phyloP scores from a whole-genome alignment of 2,888 invertebrate genomes.

The Drosophila ezoana region DNA sequence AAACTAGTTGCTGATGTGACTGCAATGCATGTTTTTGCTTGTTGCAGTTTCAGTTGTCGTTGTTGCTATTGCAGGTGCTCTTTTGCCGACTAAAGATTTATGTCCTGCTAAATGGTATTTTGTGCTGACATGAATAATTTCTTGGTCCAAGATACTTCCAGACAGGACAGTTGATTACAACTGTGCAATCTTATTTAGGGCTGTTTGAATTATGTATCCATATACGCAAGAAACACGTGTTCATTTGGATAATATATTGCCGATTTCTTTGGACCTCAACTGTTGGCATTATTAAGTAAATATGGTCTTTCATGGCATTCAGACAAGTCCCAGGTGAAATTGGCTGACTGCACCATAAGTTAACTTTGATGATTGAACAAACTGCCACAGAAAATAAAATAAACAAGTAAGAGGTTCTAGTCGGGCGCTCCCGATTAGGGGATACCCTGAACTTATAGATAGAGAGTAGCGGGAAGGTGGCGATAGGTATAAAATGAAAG shows the following conservation, averaged over 20 bases:
- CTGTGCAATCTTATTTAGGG: slow-evolving; percentile 45
- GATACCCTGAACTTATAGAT: no score
- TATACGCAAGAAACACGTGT: slow-evolving; percentile 13
- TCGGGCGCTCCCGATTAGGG: no score
- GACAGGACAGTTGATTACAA: slow-evolving; percentile 58
- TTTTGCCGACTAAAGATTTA: slow-evolving; percentile 44
- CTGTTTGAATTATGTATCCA: slow-evolving; percentile 36
- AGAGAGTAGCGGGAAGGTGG: no score
- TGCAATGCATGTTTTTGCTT: slow-evolving; percentile 27
- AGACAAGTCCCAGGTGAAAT: no score
- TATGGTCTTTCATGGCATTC: neutral
- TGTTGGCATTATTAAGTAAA: neutral
- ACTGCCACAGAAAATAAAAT: no score
- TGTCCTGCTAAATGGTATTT: slow-evolving; percentile 48
- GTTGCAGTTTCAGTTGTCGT: neutral
- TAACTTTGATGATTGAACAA: no score
- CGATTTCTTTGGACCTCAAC: slow-evolving; percentile 14
- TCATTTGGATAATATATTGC: slow-evolving; percentile 26
- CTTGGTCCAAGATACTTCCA: slow-evolving; percentile 23
- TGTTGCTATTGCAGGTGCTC: slow-evolving; percentile 6
- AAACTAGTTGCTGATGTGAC: slow-evolving; percentile 63
- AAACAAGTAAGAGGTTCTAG: no score
- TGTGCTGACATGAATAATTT: slow-evolving; percentile 51
- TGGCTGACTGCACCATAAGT: no score
- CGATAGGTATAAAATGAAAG: no score